A percentile compares a stretch with the other conserved stretches of the same genome.
Conservation (phyloP, 2,797 vertebrate genomes). For the Rhinatrema bivittatum region DNA sequence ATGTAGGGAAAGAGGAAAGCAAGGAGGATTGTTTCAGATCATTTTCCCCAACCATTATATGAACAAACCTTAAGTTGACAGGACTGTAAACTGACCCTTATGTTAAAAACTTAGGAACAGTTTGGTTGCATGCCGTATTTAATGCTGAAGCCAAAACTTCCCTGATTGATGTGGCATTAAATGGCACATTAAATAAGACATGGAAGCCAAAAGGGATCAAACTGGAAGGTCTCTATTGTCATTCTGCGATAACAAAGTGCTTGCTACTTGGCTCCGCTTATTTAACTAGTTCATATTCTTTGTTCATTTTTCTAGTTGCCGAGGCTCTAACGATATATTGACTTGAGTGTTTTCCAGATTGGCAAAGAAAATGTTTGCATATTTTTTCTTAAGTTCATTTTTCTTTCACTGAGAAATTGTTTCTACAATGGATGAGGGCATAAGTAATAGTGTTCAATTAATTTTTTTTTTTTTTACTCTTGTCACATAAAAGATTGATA, state of each 20-base stretch:
- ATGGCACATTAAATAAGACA: too few species aligned
- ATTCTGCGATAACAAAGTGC: conserved; percentile 15
- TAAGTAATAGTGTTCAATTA: not conserved
- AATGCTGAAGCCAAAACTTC: too few species aligned
- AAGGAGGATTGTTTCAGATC: too few species aligned
- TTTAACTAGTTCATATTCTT: not conserved
- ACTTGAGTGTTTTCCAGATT: conserved; percentile 20
- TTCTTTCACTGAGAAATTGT: not conserved
- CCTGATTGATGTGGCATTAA: too few species aligned
- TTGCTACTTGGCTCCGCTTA: not conserved
- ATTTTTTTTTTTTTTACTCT: conserved; percentile 2
- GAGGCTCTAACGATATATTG: conserved; percentile 1
- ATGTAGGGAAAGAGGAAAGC: too few species aligned
- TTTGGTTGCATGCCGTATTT: too few species aligned
- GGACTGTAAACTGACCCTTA: too few species aligned
- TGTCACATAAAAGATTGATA: conserved; percentile 30
- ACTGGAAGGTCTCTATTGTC: not conserved
- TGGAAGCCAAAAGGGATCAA: conserved; percentile 6
- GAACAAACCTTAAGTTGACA: too few species aligned
- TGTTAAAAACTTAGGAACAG: too few species aligned
- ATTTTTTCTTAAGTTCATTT: not conserved
- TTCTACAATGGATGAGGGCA: conserved; percentile 2
- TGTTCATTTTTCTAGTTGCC: conserved; percentile 24
- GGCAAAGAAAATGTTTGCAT: not conserved
- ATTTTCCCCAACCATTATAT: too few species aligned